Percentiles rank a stretch among this genome's conserved stretches.
These are phyloP conservation scores for Cliona cf. orientalis DNA, from an alignment of 37 sponge, comb jelly and placozoan genomes.

Conservation along the genomic window DNA sequence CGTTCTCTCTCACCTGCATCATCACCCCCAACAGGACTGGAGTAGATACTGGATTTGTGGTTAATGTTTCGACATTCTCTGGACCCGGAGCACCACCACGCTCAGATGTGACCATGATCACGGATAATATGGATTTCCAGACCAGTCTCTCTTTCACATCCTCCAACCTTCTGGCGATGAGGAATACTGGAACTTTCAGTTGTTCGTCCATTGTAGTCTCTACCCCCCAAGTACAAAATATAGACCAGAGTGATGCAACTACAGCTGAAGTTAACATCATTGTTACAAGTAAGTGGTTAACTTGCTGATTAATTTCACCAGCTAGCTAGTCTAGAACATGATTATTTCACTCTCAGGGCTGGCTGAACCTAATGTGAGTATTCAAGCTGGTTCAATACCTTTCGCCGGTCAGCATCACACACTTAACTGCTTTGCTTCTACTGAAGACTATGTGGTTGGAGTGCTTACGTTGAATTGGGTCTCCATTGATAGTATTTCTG, in stretches of 20 bases:
- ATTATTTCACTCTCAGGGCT: no score
- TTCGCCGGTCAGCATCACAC: not conserved
- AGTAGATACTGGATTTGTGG: not conserved
- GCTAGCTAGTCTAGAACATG: no score
- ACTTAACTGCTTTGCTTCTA: not conserved
- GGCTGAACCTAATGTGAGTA: not conserved
- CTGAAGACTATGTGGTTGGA: not conserved
- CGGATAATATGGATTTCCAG: not conserved
- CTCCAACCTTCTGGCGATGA: not conserved
- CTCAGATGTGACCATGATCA: no score
- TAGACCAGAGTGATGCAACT: not conserved
- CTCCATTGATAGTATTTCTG: not conserved
- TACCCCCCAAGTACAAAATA: not conserved
- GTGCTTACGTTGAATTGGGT: not conserved
- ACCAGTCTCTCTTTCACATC: not conserved
- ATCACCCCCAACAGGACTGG: not conserved
- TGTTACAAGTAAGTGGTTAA: no score
- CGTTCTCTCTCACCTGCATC: not conserved
- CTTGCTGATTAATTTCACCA: no score
- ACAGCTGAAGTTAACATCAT: no score
- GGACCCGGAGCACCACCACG: not conserved
- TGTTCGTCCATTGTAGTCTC: not conserved
- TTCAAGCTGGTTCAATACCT: not conserved
- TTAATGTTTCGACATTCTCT: not conserved
- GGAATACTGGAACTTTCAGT: not conserved